phyloP scores from a whole-genome alignment of 2,888 invertebrate genomes.

The Lampropteryx suffumata region DNA sequence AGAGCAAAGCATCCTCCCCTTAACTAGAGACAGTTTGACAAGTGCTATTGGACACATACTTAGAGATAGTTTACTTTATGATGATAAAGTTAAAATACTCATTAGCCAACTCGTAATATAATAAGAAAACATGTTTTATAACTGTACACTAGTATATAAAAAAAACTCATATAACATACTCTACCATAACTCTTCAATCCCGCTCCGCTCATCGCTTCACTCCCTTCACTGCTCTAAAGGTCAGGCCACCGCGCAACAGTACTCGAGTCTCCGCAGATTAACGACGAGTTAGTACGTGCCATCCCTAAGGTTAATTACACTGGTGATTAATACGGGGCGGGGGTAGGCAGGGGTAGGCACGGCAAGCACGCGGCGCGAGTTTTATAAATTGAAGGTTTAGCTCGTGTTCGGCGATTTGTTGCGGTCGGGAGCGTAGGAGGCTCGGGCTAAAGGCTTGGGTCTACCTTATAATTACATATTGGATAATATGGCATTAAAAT shows the following conservation, averaged over 20 bases:
- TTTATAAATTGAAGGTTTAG: conserved; percentile 21
- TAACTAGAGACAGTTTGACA: too few relatives aligned
- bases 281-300: conserved; percentile 18
- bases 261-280: conserved; percentile 13
- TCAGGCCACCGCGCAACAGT: not conserved
- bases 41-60: too few relatives aligned
- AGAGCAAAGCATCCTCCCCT: too few relatives aligned
- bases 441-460: not conserved
- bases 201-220: conserved; percentile 2
- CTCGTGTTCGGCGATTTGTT: conserved; percentile 21
- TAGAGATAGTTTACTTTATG: too few relatives aligned
- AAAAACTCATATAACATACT: too few relatives aligned
- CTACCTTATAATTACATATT: not conserved
- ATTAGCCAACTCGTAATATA: too few relatives aligned
- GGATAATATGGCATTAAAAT: too few relatives aligned
- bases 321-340: conserved; percentile 23
- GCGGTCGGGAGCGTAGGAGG: conserved; percentile 1
- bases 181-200: too few relatives aligned
- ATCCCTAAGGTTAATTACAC: conserved; percentile 22
- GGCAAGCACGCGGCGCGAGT: conserved; percentile 5
- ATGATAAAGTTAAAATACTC: too few relatives aligned
- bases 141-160: too few relatives aligned
- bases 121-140: too few relatives aligned
- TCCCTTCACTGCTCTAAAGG: not conserved
- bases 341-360: conserved; percentile 17